Conservation (phyloP, 2,888 invertebrate species). For the Drosophila planitibia region DNA sequence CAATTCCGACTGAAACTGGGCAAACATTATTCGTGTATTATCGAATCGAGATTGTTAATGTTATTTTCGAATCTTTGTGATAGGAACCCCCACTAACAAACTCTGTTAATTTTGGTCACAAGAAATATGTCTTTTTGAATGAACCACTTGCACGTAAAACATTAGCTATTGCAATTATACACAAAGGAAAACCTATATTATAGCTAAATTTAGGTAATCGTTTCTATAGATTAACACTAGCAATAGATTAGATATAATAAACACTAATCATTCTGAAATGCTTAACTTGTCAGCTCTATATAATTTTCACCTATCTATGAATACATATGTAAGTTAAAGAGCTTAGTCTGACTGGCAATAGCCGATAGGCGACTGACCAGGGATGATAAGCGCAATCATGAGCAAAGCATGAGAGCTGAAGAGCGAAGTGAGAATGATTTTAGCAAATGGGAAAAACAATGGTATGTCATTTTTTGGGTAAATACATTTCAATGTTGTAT, state of each 20-base stretch:
- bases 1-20: slow-evolving; percentile 50
- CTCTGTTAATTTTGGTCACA: background rate
- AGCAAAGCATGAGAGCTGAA: background rate
- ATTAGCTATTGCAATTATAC: background rate
- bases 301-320: background rate
- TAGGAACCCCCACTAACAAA: slow-evolving; percentile 2
- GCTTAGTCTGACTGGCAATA: background rate
- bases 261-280: slow-evolving; percentile 11
- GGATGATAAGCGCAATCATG: background rate
- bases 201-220: background rate
- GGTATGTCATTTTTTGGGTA: background rate
- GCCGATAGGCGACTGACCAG: background rate
- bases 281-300: background rate
- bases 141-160: background rate
- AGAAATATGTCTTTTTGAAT: too few relatives aligned
- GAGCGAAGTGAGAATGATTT: background rate
- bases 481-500: background rate
- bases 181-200: background rate
- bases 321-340: background rate
- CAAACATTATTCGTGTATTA: slow-evolving; percentile 20
- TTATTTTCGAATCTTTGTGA: slow-evolving; percentile 13
- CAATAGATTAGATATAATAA: slow-evolving; percentile 45
- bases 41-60: slow-evolving; percentile 30
- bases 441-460: background rate
- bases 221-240: slow-evolving; percentile 19